A percentile compares a stretch with the other conserved stretches of the same genome.
These are phyloP conservation scores for Caenorhabditis panamensis DNA, from an alignment of 2,888 invertebrate genomes.

Conservation along the genomic window DNA sequence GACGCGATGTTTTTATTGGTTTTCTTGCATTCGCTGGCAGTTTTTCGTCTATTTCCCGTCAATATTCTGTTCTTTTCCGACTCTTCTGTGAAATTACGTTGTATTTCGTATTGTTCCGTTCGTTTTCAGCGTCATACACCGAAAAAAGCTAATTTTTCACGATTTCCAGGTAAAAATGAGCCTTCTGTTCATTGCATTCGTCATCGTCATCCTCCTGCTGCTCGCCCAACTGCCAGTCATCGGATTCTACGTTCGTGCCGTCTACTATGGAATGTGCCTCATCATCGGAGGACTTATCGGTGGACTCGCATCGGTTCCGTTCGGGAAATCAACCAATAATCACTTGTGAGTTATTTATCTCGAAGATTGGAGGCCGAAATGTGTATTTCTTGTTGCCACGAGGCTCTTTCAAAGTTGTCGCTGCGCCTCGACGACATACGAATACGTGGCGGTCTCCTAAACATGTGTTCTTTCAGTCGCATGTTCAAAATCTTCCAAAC, in stretches of 20 bases:
- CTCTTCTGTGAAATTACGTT: not conserved
- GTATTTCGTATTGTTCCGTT: not conserved
- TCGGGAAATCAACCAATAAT: conserved; percentile 65
- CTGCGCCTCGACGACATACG: no score
- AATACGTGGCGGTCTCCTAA: no score
- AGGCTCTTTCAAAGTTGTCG: no score
- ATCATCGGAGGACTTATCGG: conserved; percentile 66
- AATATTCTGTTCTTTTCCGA: no score
- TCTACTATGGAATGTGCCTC: conserved; percentile 61
- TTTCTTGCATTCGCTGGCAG: no score
- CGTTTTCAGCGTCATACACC: not conserved
- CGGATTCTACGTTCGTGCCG: conserved; percentile 61
- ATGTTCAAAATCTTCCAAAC: conserved; percentile 69
- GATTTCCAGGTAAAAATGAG: conserved; percentile 21
- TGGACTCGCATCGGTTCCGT: conserved; percentile 61
- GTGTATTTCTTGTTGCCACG: no score
- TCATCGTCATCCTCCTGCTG: conserved; percentile 19
- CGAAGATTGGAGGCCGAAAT: no score
- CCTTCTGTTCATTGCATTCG: conserved; percentile 16
- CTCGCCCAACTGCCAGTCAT: conserved; percentile 44
- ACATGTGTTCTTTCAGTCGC: conserved; percentile 56
- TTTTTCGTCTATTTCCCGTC: no score
- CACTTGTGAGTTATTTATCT: conserved; percentile 64
- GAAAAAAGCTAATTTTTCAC: no score
- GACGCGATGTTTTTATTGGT: no score